phyloP scores from a whole-genome alignment of 2,113 vertebrate genomes.

The Alexandromys fortis region DNA sequence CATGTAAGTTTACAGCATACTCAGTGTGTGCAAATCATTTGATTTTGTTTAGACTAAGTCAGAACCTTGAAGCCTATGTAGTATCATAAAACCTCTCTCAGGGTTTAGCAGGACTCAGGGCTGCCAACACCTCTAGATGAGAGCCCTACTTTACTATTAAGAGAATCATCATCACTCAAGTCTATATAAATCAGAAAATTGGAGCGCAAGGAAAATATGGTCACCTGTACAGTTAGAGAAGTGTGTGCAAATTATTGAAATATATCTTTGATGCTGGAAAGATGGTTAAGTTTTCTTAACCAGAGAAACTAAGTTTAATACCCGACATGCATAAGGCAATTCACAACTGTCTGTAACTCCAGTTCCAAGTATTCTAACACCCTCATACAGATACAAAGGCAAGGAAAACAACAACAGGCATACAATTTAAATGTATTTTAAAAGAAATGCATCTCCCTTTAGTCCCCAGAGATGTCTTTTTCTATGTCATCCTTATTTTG shows the following conservation, averaged over 20 bases:
- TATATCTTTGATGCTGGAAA: neutral
- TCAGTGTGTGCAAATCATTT: neutral
- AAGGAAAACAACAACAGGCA: neutral
- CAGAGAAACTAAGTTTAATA: neutral
- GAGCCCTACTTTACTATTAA: neutral
- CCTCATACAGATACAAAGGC: neutral
- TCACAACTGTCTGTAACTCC: neutral
- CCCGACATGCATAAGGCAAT: neutral
- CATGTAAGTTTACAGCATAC: neutral
- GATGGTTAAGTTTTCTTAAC: neutral
- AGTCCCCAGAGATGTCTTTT: neutral
- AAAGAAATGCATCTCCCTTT: neutral
- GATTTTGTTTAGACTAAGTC: neutral
- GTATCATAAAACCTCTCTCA: neutral
- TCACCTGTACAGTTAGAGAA: constrained; percentile 15
- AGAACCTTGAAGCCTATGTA: neutral
- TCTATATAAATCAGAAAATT: neutral
- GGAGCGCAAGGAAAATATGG: neutral
- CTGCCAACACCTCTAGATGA: neutral
- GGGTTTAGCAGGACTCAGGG: fast-evolving
- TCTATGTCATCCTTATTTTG: neutral
- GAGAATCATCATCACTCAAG: neutral
- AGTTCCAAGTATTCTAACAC: neutral
- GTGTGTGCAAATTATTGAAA: neutral
- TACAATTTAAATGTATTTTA: neutral